Percentiles rank a stretch among this genome's conserved stretches.
These are phyloP conservation scores for Catagonus wagneri DNA, from an alignment of 2,113 vertebrate species.

Conservation along the genomic window DNA sequence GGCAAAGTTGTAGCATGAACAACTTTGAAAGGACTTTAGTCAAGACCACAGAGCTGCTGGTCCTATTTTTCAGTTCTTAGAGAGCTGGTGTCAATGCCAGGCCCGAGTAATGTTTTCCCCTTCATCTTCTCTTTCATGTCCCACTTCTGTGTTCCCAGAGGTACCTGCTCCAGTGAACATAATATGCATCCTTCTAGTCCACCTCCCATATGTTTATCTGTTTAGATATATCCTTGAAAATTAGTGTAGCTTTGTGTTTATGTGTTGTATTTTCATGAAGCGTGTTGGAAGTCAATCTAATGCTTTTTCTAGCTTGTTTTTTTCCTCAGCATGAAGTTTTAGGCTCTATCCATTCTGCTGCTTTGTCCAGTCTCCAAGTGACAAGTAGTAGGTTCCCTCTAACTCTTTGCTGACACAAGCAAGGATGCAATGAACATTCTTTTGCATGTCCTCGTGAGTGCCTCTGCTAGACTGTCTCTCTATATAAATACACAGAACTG, in stretches of 20 bases:
- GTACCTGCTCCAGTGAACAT: background rate
- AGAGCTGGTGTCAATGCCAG: background rate
- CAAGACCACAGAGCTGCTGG: background rate
- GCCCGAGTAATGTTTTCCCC: background rate
- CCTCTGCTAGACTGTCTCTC: background rate
- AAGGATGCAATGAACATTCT: background rate
- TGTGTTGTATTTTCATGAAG: conserved; percentile 3
- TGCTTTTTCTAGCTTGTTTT: conserved; percentile 7
- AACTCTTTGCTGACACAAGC: background rate
- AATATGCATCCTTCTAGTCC: background rate
- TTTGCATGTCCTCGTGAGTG: background rate
- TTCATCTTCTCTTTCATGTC: background rate
- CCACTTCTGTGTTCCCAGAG: background rate
- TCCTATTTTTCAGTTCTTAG: background rate
- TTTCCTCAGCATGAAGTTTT: background rate
- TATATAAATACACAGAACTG: background rate
- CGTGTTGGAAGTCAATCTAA: background rate
- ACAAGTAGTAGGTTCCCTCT: background rate
- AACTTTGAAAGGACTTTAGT: background rate
- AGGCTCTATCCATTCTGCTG: background rate
- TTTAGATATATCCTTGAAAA: background rate
- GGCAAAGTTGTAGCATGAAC: background rate
- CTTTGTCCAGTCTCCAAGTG: background rate
- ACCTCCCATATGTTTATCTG: background rate
- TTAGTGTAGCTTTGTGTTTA: background rate